phyloP scores from a whole-genome alignment of 2,888 invertebrate genomes.

The Lymantria monacha region DNA sequence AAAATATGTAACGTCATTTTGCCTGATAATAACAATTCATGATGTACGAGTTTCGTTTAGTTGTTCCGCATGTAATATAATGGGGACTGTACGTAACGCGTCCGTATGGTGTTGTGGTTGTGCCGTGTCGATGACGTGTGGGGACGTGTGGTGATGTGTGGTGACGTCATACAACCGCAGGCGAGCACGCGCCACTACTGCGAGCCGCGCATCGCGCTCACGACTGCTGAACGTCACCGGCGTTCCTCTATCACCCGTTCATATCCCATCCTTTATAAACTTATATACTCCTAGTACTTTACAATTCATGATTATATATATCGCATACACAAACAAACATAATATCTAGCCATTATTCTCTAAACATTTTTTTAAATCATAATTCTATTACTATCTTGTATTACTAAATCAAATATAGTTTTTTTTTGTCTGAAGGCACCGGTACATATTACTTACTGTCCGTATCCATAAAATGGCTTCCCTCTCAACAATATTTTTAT shows the following conservation, averaged over 20 bases:
- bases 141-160: slow-evolving; percentile 25
- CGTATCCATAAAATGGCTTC: too few species aligned
- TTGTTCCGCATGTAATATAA: slow-evolving; percentile 4
- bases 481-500: too few species aligned
- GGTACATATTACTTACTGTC: too few species aligned
- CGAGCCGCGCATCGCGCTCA: slow-evolving; percentile 54
- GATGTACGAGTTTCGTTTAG: background rate
- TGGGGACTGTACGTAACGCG: slow-evolving; percentile 35
- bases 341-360: background rate
- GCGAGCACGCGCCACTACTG: slow-evolving; percentile 74
- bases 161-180: slow-evolving; percentile 38
- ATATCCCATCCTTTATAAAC: slow-evolving; percentile 13
- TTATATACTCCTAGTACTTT: slow-evolving; percentile 3
- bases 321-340: background rate
- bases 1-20: too few species aligned
- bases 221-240: slow-evolving; percentile 51
- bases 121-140: slow-evolving; percentile 46
- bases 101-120: slow-evolving; percentile 40
- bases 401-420: too few species aligned
- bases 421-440: too few species aligned
- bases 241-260: slow-evolving; percentile 2
- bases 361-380: too few species aligned
- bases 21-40: too few species aligned
- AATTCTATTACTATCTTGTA: too few species aligned
- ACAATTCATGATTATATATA: slow-evolving; percentile 20